Evolutionary conservation across 2,113 vertebrate genomes (phyloP).

Genomic region (Aptenodytes forsteri): DNA sequence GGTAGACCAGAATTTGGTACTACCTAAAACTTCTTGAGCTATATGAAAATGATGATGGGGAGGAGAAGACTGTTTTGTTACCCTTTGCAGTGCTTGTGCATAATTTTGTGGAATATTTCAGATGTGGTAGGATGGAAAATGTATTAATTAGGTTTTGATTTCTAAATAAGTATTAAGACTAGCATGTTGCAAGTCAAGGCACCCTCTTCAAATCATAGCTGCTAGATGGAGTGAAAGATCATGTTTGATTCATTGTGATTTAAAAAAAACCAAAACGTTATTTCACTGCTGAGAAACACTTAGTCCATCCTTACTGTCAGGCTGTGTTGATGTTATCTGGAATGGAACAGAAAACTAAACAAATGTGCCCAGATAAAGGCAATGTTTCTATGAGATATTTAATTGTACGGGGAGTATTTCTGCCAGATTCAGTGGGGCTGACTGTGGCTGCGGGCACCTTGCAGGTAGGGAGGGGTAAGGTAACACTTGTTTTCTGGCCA

Average conservation of each 20-base stretch:
- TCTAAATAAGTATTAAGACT: not conserved
- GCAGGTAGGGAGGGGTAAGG: too few species aligned
- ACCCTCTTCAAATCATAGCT: not conserved
- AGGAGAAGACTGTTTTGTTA: not conserved
- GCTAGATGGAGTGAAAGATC: not conserved
- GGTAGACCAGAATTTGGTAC: too few species aligned
- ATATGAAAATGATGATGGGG: fast-evolving
- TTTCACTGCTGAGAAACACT: not conserved
- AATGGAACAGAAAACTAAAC: not conserved
- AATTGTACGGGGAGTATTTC: fast-evolving
- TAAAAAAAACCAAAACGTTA: not conserved
- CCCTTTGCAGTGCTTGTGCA: not conserved
- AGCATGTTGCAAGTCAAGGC: not conserved
- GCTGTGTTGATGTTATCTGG: fast-evolving
- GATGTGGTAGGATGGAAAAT: not conserved
- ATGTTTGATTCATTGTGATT: not conserved
- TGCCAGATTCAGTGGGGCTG: not conserved
- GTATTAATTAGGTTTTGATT: not conserved
- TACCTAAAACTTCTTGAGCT: not conserved
- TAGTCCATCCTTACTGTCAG: not conserved
- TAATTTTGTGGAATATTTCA: not conserved
- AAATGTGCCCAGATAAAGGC: not conserved
- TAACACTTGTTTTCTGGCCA: fast-evolving
- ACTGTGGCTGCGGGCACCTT: not conserved
- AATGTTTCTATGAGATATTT: fast-evolving